phyloP scores from a whole-genome alignment of 35 echinoderm and acorn worm species.

The Lytechinus variegatus region DNA sequence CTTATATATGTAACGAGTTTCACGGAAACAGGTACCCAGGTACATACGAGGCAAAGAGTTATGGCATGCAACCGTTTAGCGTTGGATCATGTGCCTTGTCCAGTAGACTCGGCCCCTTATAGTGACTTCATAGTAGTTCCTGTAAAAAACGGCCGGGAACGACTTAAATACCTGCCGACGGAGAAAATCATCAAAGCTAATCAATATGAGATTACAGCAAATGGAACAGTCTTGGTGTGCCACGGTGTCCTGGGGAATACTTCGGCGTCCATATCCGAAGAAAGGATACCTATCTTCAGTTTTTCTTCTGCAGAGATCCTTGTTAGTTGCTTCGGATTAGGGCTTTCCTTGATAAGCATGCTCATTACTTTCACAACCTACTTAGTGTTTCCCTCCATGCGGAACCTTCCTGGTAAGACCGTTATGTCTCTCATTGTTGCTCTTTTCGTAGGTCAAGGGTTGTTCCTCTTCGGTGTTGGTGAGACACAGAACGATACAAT shows the following conservation, averaged over 20 bases:
- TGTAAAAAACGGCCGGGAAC: background rate
- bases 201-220: slow-evolving; percentile 43
- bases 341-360: slow-evolving; percentile 50
- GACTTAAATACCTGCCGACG: slow-evolving; percentile 28
- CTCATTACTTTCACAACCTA: slow-evolving; percentile 65
- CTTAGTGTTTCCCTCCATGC: slow-evolving; percentile 50
- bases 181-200: slow-evolving; percentile 27
- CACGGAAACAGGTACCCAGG: background rate
- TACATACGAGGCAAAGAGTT: background rate
- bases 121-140: slow-evolving; percentile 43
- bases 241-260: slow-evolving; percentile 33
- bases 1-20: slow-evolving; percentile 40
- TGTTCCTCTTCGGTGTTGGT: slow-evolving; percentile 58
- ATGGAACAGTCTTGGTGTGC: slow-evolving; percentile 35
- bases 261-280: background rate
- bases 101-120: slow-evolving; percentile 38
- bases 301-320: slow-evolving; percentile 36
- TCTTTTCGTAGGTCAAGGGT: slow-evolving; percentile 53
- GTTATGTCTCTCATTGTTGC: slow-evolving; percentile 76
- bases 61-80: slow-evolving; percentile 41
- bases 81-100: slow-evolving; percentile 32
- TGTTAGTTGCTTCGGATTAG: slow-evolving; percentile 45
- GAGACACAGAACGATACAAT: slow-evolving; percentile 41
- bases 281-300: slow-evolving; percentile 28
- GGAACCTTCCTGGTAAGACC: slow-evolving; percentile 69